These are phyloP conservation scores for Trachymyrmex septentrionalis DNA, from an alignment of 1,140 invertebrate species.

Conservation along the genomic window DNA sequence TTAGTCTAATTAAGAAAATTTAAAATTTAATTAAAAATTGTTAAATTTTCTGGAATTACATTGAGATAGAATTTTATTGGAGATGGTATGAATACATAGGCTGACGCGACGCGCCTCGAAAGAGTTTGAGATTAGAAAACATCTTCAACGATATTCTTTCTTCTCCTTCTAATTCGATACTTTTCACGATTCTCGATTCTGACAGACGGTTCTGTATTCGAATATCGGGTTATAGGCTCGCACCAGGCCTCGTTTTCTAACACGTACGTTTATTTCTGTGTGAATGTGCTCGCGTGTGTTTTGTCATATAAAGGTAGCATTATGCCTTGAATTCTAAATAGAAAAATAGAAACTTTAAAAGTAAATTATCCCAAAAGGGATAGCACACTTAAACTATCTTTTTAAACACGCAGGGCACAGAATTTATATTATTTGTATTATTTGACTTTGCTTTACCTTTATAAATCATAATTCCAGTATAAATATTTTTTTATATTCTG, in stretches of 20 bases:
- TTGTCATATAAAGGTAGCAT: slow-evolving; percentile 71
- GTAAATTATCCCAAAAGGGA: background rate
- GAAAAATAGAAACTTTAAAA: slow-evolving; percentile 17
- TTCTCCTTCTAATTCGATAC: slow-evolving; percentile 26
- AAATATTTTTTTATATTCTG: background rate
- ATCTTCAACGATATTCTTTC: slow-evolving; percentile 26
- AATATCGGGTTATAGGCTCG: slow-evolving; percentile 76
- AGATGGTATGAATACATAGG: background rate
- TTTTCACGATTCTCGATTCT: slow-evolving; percentile 66
- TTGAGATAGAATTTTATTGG: background rate
- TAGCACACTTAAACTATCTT: background rate
- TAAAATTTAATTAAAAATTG: background rate
- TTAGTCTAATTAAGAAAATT: slow-evolving; percentile 7
- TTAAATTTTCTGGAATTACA: background rate
- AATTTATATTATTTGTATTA: background rate
- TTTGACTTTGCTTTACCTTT: background rate
- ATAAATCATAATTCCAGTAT: background rate
- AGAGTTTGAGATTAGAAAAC: slow-evolving; percentile 45
- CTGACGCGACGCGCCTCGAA: background rate
- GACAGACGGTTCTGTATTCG: slow-evolving; percentile 78
- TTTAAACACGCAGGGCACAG: background rate
- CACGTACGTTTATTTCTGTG: slow-evolving; percentile 39
- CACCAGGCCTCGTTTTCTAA: slow-evolving; percentile 67
- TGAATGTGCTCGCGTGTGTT: slow-evolving; percentile 28
- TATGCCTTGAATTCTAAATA: slow-evolving; percentile 57